These are phyloP conservation scores for Albula goreensis DNA, from an alignment of 2,113 vertebrate species.

Conservation along the genomic window DNA sequence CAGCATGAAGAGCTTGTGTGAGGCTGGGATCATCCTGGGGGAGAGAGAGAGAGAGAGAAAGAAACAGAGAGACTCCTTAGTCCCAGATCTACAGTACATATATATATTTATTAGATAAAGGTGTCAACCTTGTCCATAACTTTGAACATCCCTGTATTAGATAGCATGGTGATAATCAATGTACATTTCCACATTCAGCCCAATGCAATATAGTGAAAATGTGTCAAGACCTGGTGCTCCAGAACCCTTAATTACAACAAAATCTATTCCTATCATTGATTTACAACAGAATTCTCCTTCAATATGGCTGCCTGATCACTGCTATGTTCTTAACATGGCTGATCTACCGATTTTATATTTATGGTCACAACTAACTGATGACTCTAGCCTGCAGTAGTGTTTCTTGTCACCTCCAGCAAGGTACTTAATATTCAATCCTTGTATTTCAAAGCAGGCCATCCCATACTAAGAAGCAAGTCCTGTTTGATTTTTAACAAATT, in stretches of 20 bases:
- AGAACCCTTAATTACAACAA: too few relatives aligned
- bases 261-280: too few relatives aligned
- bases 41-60: too few relatives aligned
- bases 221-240: too few relatives aligned
- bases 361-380: not conserved
- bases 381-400: not conserved
- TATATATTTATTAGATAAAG: too few relatives aligned
- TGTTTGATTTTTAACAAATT: not conserved
- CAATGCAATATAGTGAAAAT: too few relatives aligned
- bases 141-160: too few relatives aligned
- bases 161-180: too few relatives aligned
- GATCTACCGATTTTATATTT: not conserved
- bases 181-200: too few relatives aligned
- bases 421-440: not conserved
- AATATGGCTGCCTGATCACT: not conserved
- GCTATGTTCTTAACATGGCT: not conserved
- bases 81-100: too few relatives aligned
- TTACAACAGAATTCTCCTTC: not conserved
- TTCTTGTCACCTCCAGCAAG: not conserved
- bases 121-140: too few relatives aligned
- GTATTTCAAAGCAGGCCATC: not conserved
- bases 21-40: constrained; percentile 76
- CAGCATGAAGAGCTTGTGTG: constrained; percentile 72
- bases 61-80: not conserved
- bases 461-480: not conserved